Conservation (phyloP, 2,888 invertebrate species). For the Nymphalis urticae region DNA sequence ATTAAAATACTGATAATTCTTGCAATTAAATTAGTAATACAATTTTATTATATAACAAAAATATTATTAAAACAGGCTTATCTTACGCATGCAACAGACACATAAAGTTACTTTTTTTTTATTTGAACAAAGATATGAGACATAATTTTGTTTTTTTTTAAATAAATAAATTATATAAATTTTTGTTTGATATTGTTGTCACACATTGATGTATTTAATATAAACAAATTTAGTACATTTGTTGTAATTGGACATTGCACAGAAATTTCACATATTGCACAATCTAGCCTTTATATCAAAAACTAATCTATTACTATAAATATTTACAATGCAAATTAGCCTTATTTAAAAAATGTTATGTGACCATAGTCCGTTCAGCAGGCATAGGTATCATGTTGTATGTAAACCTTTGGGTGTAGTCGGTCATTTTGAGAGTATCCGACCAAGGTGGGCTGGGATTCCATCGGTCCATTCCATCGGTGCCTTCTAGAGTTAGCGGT, state of each 20-base stretch:
- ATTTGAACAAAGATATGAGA: no score
- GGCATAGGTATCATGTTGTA: conserved; percentile 87
- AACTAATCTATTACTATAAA: conserved; percentile 1
- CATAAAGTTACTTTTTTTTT: no score
- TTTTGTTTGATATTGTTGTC: not conserved
- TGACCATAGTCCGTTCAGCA: conserved; percentile 83
- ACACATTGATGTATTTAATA: not conserved
- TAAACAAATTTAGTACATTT: not conserved
- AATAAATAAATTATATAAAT: not conserved
- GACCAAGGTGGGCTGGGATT: conserved; percentile 94
- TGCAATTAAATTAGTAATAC: conserved; percentile 14
- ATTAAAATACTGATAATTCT: conserved; percentile 48
- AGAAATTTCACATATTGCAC: conserved; percentile 20
- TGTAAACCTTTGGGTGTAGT: conserved; percentile 89
- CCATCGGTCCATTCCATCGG: conserved; percentile 91
- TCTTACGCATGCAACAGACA: not conserved
- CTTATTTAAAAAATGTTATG: conserved; percentile 47
- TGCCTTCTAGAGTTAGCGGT: conserved; percentile 66
- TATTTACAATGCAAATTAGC: not conserved
- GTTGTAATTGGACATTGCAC: conserved; percentile 13
- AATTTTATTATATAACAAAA: not conserved
- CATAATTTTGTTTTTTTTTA: not conserved
- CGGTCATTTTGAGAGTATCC: conserved; percentile 89
- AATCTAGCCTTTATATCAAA: conserved; percentile 20
- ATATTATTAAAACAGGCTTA: not conserved